Conservation (phyloP, 2,888 invertebrate genomes). For the Athalia rosae region DNA sequence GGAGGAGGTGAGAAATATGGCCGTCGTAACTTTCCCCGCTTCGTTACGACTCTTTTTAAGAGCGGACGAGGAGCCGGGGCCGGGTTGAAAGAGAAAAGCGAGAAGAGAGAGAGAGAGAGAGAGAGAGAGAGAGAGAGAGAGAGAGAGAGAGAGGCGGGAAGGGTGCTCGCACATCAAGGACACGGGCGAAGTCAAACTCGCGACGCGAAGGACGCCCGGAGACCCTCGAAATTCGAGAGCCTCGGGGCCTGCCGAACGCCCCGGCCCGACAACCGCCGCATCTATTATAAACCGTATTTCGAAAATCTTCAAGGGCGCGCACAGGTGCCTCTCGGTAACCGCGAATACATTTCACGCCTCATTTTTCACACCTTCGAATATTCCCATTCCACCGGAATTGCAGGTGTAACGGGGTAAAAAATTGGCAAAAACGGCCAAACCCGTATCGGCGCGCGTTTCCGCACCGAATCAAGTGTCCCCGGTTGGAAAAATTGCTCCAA, state of each 20-base stretch:
- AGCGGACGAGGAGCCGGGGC: not conserved
- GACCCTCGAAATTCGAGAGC: constrained; percentile 35
- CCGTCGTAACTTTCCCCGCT: constrained; percentile 42
- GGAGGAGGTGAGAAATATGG: constrained; percentile 36
- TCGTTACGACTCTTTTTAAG: constrained; percentile 41
- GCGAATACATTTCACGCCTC: not conserved
- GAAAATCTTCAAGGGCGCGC: constrained; percentile 18
- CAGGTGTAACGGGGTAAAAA: too few relatives aligned
- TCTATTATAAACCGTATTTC: constrained; percentile 5
- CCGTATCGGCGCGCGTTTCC: too few relatives aligned
- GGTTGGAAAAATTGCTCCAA: too few relatives aligned
- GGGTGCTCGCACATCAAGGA: constrained; percentile 2
- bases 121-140: constrained; percentile 8
- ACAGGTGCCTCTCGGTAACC: not conserved
- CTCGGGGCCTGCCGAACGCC: not conserved
- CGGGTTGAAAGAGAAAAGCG: not conserved
- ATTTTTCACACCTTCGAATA: not conserved
- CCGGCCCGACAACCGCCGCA: too few relatives aligned
- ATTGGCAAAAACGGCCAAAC: too few relatives aligned
- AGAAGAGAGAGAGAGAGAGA: not conserved
- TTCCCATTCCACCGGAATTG: too few relatives aligned
- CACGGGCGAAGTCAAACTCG: not conserved
- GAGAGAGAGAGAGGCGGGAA: not conserved
- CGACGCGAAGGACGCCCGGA: constrained; percentile 6
- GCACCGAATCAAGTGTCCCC: too few relatives aligned